Evolutionary conservation across 2,888 invertebrate species (phyloP).

Genomic region (Drosophila testacea): DNA sequence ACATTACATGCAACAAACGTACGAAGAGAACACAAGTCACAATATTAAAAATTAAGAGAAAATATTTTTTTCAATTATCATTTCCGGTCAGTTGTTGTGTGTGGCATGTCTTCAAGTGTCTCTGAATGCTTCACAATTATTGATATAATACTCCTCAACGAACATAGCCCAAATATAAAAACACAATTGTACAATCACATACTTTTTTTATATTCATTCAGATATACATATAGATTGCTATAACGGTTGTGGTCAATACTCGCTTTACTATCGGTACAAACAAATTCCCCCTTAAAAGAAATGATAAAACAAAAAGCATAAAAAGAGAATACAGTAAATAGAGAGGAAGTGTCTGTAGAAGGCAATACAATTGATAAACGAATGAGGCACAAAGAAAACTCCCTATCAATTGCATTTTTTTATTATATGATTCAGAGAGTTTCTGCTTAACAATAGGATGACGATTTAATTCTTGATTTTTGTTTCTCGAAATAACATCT

Average conservation of each 20-base stretch:
- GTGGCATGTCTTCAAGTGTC: constrained; percentile 26
- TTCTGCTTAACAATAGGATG: constrained; percentile 45
- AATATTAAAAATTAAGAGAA: constrained; percentile 65
- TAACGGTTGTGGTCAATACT: constrained; percentile 56
- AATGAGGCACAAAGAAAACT: constrained; percentile 53
- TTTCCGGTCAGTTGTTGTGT: constrained; percentile 64
- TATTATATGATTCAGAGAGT: constrained; percentile 42
- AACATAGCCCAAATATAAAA: constrained; percentile 30
- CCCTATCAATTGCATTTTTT: constrained; percentile 60
- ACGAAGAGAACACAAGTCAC: constrained; percentile 13
- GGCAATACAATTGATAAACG: constrained; percentile 63
- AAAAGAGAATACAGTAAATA: constrained; percentile 43
- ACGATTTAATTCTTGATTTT: constrained; percentile 25
- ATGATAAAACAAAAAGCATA: constrained; percentile 38
- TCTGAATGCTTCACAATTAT: constrained; percentile 38
- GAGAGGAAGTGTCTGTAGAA: constrained; percentile 63
- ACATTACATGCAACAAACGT: constrained; percentile 31
- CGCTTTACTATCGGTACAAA: constrained; percentile 29
- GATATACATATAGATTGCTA: constrained; percentile 17
- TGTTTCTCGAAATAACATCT: constrained; percentile 32
- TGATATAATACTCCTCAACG: constrained; percentile 28
- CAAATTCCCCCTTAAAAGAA: constrained; percentile 15
- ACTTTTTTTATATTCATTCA: not conserved
- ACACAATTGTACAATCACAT: not conserved
- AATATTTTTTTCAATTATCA: constrained; percentile 73